Base-by-base conservation (phyloP, 2,888 invertebrate genomes). In the Liopterus haemorrhoidalis region DNA sequence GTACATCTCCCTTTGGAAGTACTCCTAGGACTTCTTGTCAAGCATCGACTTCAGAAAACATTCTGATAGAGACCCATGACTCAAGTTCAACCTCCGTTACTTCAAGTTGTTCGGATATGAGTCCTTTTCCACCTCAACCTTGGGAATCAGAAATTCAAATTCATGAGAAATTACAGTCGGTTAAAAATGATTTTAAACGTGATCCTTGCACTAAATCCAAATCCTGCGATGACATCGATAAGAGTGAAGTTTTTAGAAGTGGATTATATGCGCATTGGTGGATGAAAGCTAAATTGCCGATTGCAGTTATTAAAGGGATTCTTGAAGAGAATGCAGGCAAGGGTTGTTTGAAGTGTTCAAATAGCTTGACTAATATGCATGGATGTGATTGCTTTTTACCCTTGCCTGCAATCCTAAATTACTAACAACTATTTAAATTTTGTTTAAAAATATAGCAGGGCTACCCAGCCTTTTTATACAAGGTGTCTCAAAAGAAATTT, bases 191-290 rank as follows among this genome's bases (percentile, higher is more conserved):
- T 41, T 61, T 69, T 19, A 30, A 45, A 38, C 16, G 24, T 16
- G 25, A 33, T 19, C 16, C 16, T 11, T 68, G 69, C 12, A 72
- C 71, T 54, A 60, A 70, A 33, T 41, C 35, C 2, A 46, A 40
- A 11, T 38, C 37, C 16, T 46, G 46, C 24, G 37, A 51, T 24
- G 70, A 68, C 57, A 62, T 65, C 41, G 67, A 69, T 53, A 64
- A 68, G 53, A 71, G 71, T 56, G 67, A 75, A 67, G 72, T 82
- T 62, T 90, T 82, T 69, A 83, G 82, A 48, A 87, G 88, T 35
- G 88, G 87, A 61, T 73, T 90, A 68, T 90, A 90, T 68, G 89
- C 88, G 52, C 90, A 90, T 72, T 90, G 90, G 90, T 90, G 89
- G 88, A 81, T 89, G 73, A 90, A 90, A 75, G 86, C 85, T 64